Conservation (phyloP, 2,888 invertebrate genomes). For the Epistrophella euchroma region DNA sequence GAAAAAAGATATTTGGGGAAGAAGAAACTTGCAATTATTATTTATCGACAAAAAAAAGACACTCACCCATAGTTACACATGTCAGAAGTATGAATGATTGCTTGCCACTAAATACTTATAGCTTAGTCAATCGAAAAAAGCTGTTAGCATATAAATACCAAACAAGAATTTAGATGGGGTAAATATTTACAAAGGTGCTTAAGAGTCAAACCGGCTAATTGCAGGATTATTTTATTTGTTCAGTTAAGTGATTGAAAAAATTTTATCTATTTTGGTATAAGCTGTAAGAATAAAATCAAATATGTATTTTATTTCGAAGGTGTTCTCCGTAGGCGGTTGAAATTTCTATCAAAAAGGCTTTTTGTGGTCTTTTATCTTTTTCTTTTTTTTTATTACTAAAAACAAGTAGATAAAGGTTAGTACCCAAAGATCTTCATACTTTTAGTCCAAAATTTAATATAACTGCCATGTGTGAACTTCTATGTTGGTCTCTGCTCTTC, state of each 20-base stretch:
- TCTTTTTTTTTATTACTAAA: no score
- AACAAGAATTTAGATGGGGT: neutral
- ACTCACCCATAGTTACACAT: neutral
- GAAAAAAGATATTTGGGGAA: neutral
- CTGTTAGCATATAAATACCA: neutral
- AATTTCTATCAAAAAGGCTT: no score
- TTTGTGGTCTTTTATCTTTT: no score
- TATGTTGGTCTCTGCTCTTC: no score
- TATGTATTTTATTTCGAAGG: neutral
- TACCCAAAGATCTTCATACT: no score
- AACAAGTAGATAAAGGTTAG: no score
- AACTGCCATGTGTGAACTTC: no score
- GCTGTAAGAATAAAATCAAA: neutral
- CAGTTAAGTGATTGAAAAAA: neutral
- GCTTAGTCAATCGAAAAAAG: no score
- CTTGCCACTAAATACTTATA: neutral
- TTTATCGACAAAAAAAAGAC: neutral
- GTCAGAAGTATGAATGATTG: conserved; percentile 1
- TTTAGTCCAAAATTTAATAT: no score
- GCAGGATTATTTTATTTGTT: conserved; percentile 6
- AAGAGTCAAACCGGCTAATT: conserved; percentile 6
- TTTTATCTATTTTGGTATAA: neutral
- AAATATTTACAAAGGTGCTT: conserved; percentile 3
- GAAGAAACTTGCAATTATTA: neutral
- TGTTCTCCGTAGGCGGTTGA: neutral